Percentiles rank a stretch among this genome's conserved stretches.
Conservation (phyloP, 2,888 invertebrate genomes). For the Amphipoea lucens region DNA sequence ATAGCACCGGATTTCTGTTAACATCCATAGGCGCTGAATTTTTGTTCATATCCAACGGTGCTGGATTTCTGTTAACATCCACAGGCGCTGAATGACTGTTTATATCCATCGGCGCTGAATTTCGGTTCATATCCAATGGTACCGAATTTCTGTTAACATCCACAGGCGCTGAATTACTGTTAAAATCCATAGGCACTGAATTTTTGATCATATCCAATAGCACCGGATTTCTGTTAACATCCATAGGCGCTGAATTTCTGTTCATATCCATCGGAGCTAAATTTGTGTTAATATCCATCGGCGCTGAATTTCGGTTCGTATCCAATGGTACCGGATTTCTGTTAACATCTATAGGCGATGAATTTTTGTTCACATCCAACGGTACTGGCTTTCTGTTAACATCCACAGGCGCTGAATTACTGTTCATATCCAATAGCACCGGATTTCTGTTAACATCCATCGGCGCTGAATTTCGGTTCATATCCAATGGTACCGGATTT, state of each 20-base stretch:
- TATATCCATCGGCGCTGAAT: not conserved
- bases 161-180: no score
- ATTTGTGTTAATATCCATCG: not conserved
- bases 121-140: not conserved
- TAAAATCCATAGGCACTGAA: no score
- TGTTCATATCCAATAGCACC: not conserved
- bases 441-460: not conserved
- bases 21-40: not conserved
- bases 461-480: not conserved
- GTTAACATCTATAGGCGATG: not conserved
- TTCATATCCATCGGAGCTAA: not conserved
- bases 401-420: not conserved
- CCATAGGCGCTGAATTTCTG: no score
- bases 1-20: not conserved
- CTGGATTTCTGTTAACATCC: not conserved
- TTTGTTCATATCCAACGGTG: not conserved
- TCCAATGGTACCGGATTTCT: not conserved
- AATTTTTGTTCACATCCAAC: no score
- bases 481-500: not conserved
- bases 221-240: no score
- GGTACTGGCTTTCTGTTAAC: no score
- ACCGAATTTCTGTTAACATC: not conserved
- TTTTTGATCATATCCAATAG: no score
- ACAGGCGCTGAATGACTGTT: not conserved
- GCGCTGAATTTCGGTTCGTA: not conserved